phyloP scores from a whole-genome alignment of 2,113 vertebrate species.

The Dascyllus trimaculatus region DNA sequence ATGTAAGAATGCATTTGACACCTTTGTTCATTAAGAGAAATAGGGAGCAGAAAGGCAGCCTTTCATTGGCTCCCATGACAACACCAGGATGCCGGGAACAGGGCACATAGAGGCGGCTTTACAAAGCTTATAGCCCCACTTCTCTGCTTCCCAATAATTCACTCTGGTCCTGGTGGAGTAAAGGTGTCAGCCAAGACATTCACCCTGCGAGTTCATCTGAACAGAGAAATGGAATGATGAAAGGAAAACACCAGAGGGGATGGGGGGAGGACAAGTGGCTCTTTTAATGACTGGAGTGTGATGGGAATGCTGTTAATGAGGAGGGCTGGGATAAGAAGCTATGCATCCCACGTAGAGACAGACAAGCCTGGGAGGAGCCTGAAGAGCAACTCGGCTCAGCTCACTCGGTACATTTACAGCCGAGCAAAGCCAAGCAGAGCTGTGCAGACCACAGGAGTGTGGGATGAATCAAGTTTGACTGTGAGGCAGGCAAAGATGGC shows the following conservation, averaged over 20 bases:
- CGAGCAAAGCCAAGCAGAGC: conserved; percentile 51
- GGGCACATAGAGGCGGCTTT: conserved; percentile 67
- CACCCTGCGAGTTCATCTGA: conserved; percentile 57
- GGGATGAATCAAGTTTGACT: conserved; percentile 72
- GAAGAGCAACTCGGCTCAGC: conserved; percentile 45
- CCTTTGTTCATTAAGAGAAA: conserved; percentile 85
- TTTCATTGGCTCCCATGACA: conserved; percentile 76
- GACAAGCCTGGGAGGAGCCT: conserved; percentile 66
- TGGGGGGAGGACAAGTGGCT: conserved; percentile 74
- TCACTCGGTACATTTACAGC: conserved; percentile 39
- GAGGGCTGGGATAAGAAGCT: conserved; percentile 74
- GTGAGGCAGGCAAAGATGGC: conserved; percentile 66
- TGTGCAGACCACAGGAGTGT: conserved; percentile 65
- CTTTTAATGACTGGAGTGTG: conserved; percentile 78
- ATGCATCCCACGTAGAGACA: conserved; percentile 69
- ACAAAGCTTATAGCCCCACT: conserved; percentile 73
- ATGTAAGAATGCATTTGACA: conserved; percentile 80
- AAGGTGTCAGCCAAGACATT: conserved; percentile 77
- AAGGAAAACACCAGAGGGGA: conserved; percentile 77
- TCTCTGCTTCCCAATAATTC: conserved; percentile 77
- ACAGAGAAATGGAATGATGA: conserved; percentile 69
- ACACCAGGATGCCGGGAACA: conserved; percentile 54
- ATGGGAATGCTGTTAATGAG: conserved; percentile 81
- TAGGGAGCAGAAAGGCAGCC: conserved; percentile 67
- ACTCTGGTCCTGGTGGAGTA: conserved; percentile 76